Percentiles rank a stretch among this genome's conserved stretches.
These are phyloP conservation scores for Anhinga rufa DNA, from an alignment of 2,113 vertebrate genomes.

Conservation along the genomic window DNA sequence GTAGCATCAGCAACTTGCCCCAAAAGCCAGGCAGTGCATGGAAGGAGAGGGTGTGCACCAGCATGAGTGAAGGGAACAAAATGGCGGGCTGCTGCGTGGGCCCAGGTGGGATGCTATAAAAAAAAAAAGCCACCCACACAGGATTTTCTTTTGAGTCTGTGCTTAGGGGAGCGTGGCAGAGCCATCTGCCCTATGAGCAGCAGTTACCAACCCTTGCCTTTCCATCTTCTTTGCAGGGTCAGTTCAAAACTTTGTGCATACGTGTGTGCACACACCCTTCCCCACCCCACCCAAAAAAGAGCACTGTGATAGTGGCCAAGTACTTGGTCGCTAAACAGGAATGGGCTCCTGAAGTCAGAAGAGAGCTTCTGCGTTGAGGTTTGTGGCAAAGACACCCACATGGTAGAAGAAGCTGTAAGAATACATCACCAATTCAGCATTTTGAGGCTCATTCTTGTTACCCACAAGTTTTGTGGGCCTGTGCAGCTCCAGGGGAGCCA, in stretches of 20 bases:
- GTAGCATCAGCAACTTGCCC: fast-evolving
- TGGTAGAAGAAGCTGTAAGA: fast-evolving
- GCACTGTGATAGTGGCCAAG: neutral
- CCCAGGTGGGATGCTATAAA: neutral
- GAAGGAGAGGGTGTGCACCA: fast-evolving
- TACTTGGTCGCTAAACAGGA: neutral
- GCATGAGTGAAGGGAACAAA: neutral
- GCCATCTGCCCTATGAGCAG: neutral
- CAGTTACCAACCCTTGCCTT: neutral
- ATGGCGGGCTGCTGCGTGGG: neutral
- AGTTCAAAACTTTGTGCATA: neutral
- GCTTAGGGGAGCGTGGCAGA: neutral
- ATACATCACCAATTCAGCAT: neutral
- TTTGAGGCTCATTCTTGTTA: neutral
- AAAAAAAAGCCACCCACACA: neutral
- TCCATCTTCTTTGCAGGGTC: neutral
- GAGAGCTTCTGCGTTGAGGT: neutral
- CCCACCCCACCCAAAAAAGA: neutral
- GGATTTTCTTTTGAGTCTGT: neutral
- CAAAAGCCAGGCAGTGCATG: fast-evolving
- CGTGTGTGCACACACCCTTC: fast-evolving
- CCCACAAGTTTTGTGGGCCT: neutral
- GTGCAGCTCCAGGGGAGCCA: fast-evolving
- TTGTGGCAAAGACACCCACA: neutral
- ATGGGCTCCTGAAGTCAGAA: neutral